Percentiles rank a stretch among this genome's conserved stretches.
These are phyloP conservation scores for Galaxias olidus DNA, from an alignment of 2,797 vertebrate species.

Conservation along the genomic window DNA sequence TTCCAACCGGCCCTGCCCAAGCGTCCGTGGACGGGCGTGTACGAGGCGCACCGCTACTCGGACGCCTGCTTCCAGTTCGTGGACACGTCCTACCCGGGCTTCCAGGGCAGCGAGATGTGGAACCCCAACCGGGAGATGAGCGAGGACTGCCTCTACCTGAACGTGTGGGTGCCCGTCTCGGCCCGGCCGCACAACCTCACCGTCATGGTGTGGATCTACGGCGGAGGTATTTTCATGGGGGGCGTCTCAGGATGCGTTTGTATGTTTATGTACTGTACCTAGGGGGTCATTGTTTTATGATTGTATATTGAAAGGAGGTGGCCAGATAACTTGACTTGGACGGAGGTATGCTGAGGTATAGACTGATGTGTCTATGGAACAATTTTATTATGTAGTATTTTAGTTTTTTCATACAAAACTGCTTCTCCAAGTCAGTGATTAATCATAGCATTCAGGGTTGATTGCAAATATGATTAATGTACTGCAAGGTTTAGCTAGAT, in stretches of 20 bases:
- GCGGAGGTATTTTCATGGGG: conserved; percentile 83
- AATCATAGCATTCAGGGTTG: no score
- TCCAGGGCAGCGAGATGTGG: conserved; percentile 91
- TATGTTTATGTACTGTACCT: background rate
- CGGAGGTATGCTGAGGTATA: no score
- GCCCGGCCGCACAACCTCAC: conserved; percentile 78
- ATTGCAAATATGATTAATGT: no score
- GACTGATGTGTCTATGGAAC: no score
- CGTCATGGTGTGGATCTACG: conserved; percentile 95
- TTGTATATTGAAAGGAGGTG: no score
- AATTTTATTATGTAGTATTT: no score
- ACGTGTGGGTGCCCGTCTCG: conserved; percentile 85
- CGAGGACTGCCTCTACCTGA: conserved; percentile 92
- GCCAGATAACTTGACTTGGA: no score
- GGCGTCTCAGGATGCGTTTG: background rate
- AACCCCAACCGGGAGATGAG: conserved; percentile 91
- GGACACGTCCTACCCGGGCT: conserved; percentile 85
- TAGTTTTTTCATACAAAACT: no score
- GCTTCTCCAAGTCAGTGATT: no score
- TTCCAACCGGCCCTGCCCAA: conserved; percentile 84
- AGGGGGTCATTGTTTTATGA: no score
- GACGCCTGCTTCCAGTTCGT: conserved; percentile 86
- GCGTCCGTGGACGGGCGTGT: conserved; percentile 74
- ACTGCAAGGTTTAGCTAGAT: no score
- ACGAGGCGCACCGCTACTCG: conserved; percentile 76